phyloP scores from a whole-genome alignment of 2,797 vertebrate species.

The Huso huso region DNA sequence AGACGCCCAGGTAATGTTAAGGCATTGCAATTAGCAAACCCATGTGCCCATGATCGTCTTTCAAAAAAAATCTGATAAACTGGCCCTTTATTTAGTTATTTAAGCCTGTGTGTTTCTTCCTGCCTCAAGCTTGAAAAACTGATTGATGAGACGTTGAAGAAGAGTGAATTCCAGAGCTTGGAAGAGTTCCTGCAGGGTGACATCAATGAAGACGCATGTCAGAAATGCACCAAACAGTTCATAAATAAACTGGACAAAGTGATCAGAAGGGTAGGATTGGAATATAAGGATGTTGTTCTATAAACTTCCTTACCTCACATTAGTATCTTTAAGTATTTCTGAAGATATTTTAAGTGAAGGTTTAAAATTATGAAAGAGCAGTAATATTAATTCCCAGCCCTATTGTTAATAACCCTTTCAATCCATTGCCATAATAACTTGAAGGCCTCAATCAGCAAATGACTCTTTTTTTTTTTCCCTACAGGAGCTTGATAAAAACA shows the following conservation, averaged over 20 bases:
- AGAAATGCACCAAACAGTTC: constrained; percentile 79
- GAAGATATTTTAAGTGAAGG: not conserved
- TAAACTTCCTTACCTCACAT: no score
- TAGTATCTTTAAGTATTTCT: not conserved
- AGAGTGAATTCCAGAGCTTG: constrained; percentile 56
- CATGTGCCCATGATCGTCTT: no score
- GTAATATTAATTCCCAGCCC: not conserved
- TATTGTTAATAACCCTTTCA: not conserved
- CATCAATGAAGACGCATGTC: constrained; percentile 34
- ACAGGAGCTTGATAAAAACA: constrained; percentile 69
- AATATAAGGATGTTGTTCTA: not conserved
- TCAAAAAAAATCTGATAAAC: no score
- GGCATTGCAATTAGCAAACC: no score
- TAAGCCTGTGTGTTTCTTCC: constrained; percentile 3
- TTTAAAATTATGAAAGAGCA: not conserved
- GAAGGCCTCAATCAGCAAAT: not conserved
- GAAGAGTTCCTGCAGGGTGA: constrained; percentile 61
- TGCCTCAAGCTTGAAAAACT: constrained; percentile 69
- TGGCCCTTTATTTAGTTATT: no score
- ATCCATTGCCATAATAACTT: not conserved
- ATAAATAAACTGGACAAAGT: constrained; percentile 77
- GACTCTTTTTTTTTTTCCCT: constrained; percentile 31
- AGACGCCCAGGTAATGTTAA: no score
- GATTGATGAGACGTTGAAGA: constrained; percentile 66
- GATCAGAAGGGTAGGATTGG: constrained; percentile 64